Base-by-base conservation (phyloP, 2,113 vertebrate genomes). In the Microtus oregoni region DNA sequence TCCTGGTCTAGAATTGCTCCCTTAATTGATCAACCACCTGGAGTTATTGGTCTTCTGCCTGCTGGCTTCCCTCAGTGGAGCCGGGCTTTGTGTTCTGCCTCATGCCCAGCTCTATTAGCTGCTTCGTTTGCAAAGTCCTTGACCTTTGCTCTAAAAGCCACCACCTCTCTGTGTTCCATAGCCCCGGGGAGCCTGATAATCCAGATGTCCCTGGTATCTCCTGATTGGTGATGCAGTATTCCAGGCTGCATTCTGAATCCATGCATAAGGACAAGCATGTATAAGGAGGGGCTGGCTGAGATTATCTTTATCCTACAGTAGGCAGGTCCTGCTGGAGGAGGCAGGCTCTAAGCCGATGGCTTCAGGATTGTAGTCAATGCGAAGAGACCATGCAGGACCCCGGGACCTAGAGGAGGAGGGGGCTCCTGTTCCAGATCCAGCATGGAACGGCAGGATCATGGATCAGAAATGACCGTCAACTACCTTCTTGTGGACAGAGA, bases 111-210 rank as follows among this genome's bases (percentile, higher is more conserved):
- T 47, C 26, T 15, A 5, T 0, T 32, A 22, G 26, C 44, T 52
- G 72, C 7, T 44, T n/a, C 72, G 26, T 87, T 52, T 77, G 76
- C 73, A 82, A 13, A 96, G 72, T 41, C 93, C 88, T 94, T 68
- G 28, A 19, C 28, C 58, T 32, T 76, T 58, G 30, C 3, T 41
- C 35, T 65, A 7, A 22, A 90, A 85, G 38, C 81, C 44, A 44
- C 70, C 44, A 44, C 10, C 19, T 55, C 19, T 24, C 28, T 79
- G 28, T 50, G n/a, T 20, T 65, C 52, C 26, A 5, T 7, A 41
- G 77, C 28, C 32, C 10, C 4, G n/a, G 30, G 47, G 19, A 58
- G 3, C 15, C 44, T 81, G 67, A 11, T 19, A 41, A 86, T 82
- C 81, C 77, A 52, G 65, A 89, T 50, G 65, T 44, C 11, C 30